These are phyloP conservation scores for Pinna nobilis DNA, from an alignment of 1,140 invertebrate species.

Conservation along the genomic window DNA sequence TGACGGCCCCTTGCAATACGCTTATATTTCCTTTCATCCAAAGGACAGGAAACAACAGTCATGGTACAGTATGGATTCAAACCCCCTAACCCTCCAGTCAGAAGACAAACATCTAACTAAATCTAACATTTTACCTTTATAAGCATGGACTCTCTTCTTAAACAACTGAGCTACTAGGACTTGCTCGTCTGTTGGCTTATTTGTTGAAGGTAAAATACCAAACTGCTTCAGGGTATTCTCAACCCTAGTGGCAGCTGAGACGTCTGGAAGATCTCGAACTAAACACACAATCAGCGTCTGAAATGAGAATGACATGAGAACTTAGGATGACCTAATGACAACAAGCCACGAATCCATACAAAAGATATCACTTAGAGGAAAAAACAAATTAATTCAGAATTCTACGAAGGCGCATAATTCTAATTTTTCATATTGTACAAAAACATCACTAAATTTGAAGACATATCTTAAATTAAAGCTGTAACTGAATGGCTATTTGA, in stretches of 20 bases:
- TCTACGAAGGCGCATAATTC: too few species aligned
- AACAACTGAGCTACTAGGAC: conserved; percentile 49
- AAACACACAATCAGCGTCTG: conserved; percentile 75
- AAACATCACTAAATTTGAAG: too few species aligned
- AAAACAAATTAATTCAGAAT: too few species aligned
- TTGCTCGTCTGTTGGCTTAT: conserved; percentile 61
- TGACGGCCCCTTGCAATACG: too few species aligned
- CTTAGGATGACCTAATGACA: background rate
- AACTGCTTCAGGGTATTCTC: conserved; percentile 67
- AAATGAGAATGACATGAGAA: background rate
- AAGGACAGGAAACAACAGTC: too few species aligned
- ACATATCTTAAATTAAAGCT: too few species aligned
- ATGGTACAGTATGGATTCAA: background rate
- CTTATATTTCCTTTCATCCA: too few species aligned
- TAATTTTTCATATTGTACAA: too few species aligned
- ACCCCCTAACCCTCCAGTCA: background rate
- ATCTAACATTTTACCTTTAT: conserved; percentile 65
- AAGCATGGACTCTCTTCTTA: conserved; percentile 66
- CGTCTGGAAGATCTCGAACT: conserved; percentile 71
- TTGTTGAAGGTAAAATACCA: conserved; percentile 63
- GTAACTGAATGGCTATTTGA: too few species aligned
- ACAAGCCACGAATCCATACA: background rate
- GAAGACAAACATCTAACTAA: background rate
- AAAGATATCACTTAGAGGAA: background rate
- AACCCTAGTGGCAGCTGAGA: conserved; percentile 66